Evolutionary conservation across 2,113 vertebrate species (phyloP), one percentile per base, ranked within the genome.

Genomic region (Poeciliopsis prolifica): DNA sequence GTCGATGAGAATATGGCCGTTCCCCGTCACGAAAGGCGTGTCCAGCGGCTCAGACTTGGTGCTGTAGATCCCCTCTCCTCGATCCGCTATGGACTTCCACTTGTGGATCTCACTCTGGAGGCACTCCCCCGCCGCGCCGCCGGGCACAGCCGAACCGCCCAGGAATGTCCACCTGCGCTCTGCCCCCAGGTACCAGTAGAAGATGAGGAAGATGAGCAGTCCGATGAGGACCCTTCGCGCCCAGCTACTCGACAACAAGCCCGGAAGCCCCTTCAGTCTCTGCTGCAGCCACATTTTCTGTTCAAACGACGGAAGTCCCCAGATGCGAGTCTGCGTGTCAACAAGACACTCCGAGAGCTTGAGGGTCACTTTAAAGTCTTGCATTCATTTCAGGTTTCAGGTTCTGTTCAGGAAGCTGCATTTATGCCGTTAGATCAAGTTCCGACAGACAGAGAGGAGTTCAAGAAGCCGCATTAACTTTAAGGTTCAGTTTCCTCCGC

Each of bases 191-290:
- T 96, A 96, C 97, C 97, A 98, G 92, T 95, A 96, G 73, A 94
- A 95, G 10, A 97, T 94, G 61, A 96, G 88, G 61, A 97, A 89
- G 77, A 98, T 60, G 33, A 97, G 90, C 61, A 97, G 84, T 11
- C 95, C 94, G 5, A 95, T 86, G 30, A 97, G 91, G 3, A 97
- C 86, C 67, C 97, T 94, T 40, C 97, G 91, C 30, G 97, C 96
- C 97, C 97, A 98, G 91, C 96, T 97, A 92, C 97, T 98, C 1
- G 97, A 98, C 9, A 98, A 92, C 90, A 98, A 92, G n/a, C 97
- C 96, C n/a, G 97, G 97, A 7, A 98, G 92, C 54, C 96, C 96
- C 92, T 98, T 98, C 26, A 98, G 93, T 85, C 97, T 94, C 86
- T 98, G 97, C 93, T 98, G 97, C 15, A 97, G 94, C 97, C 97